Percentiles rank a stretch among this genome's conserved stretches.
Conservation (phyloP, 92 coral and sea anemone genomes). For the Bergia puertoricense region DNA sequence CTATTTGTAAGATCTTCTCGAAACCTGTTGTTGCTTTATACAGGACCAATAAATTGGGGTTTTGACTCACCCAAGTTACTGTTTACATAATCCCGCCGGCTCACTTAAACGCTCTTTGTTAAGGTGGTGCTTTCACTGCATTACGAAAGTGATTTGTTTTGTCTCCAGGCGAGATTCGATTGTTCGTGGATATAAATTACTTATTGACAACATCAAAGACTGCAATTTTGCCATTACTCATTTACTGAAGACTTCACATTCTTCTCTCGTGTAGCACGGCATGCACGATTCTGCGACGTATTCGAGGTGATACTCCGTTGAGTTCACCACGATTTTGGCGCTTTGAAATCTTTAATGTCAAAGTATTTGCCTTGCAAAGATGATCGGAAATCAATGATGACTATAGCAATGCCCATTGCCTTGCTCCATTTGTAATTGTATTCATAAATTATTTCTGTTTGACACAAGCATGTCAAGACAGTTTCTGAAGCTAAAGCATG, state of each 20-base stretch:
- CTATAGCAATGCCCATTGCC: neutral
- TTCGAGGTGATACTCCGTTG: neutral
- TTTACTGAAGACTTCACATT: no score
- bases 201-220: neutral
- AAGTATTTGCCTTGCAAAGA: neutral
- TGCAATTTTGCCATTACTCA: constrained; percentile 7
- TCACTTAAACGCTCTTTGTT: constrained; percentile 39
- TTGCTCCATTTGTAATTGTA: neutral
- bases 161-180: constrained; percentile 32
- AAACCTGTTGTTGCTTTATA: neutral
- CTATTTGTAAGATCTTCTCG: neutral
- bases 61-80: neutral
- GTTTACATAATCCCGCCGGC: constrained; percentile 30
- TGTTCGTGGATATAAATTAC: neutral
- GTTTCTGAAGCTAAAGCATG: neutral
- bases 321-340: neutral
- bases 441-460: neutral
- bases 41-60: neutral
- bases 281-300: neutral
- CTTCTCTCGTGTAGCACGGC: no score
- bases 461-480: neutral
- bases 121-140: neutral
- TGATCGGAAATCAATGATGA: neutral
- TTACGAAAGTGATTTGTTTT: constrained; percentile 22
- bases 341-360: neutral